Evolutionary conservation across 2,888 invertebrate genomes (phyloP), one percentile per base, ranked within the genome.

Genomic region (Aphodius granarius): DNA sequence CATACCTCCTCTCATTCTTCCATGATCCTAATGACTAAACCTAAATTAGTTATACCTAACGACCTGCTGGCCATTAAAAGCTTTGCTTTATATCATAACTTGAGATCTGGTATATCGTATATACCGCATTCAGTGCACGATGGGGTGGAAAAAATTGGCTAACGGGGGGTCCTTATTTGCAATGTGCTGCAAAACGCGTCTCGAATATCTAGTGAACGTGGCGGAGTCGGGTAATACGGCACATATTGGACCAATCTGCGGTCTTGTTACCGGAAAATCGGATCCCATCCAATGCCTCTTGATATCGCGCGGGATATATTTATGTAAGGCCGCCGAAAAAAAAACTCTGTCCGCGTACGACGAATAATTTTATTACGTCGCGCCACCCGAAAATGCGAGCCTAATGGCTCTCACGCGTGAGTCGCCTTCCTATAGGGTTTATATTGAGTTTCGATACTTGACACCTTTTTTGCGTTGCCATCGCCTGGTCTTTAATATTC

Each of bases 331-430:
- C 13, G 43, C 9, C 13, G 43, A 43, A 43, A 43, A 43, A 43
- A 72, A 73, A 75, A 75, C 63, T 65, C 72, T 65, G 72, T 62
- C 66, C 23, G 62, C 75, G 72, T 75, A 75, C 72, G 66, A 66
- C 72, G 72, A 71, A 75, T 75, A 75, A 75, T 75, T 75, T 75
- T 75, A 75, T 75, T 75, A 75, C 70, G 74, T 74, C 68, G 43
- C 43, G 43, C 43, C 43, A 6, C 9, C 74, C 68, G 70, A 74
- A 70, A 74, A 70, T 70, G 74, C 20, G 9, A 74, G 63, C 71
- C 74, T 74, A 74, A 74, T 74, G 74, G 71, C 66, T 16, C 18
- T 15, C 71, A 71, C 73, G 76, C 76, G 76, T 76, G 76, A 64
- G 15, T 73, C 66, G 76, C 70, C 5, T 76, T 73, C 66, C 73